Conservation (phyloP, 2,113 vertebrate genomes). For the Petrocephalus microphthalmus region DNA sequence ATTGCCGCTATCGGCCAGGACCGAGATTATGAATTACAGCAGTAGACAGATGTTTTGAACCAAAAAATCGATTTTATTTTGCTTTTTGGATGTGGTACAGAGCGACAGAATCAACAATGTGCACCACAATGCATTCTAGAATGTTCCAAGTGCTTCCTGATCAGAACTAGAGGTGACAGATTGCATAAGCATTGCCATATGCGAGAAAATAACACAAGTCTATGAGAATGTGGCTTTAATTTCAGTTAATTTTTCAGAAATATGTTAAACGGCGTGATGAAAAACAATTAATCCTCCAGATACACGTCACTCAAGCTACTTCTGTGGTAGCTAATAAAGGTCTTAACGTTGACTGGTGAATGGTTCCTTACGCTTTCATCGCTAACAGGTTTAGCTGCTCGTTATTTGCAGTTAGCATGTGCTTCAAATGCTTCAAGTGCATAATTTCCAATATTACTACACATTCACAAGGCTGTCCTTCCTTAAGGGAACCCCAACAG, state of each 20-base stretch:
- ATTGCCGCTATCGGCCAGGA: background rate
- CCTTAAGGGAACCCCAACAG: background rate
- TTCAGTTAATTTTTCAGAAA: background rate
- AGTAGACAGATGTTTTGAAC: conserved; percentile 20
- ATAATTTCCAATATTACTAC: background rate
- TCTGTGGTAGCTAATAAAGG: background rate
- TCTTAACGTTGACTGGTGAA: background rate
- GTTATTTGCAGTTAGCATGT: background rate
- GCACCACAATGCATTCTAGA: background rate
- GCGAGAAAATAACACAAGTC: background rate
- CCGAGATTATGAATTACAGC: background rate
- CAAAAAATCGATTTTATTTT: background rate
- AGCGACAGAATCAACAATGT: background rate
- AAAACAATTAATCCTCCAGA: background rate
- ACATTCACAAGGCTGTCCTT: background rate
- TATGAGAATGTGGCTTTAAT: conserved; percentile 11
- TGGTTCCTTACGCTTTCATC: conserved; percentile 6
- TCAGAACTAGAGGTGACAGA: background rate
- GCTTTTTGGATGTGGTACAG: background rate
- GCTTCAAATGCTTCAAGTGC: background rate
- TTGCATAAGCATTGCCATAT: background rate
- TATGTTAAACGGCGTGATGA: background rate
- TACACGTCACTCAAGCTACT: background rate
- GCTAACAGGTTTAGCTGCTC: background rate
- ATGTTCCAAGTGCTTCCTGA: background rate